Base-by-base conservation (phyloP, 2,888 invertebrate species). In the Rotaria socialis region DNA sequence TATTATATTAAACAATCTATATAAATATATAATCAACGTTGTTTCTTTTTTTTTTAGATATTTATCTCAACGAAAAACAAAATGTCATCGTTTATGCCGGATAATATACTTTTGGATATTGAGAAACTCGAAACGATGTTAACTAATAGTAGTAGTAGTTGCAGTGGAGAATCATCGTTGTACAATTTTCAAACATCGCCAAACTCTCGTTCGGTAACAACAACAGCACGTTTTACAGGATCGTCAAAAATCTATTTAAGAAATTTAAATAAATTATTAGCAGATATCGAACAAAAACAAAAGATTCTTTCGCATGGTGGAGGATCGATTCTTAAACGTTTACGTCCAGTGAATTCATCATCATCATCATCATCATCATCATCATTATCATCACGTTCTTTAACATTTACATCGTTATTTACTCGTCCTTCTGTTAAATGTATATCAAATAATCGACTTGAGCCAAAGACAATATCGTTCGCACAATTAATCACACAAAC, bases 351-450 rank as follows among this genome's bases (percentile, higher is more conserved):
- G n/a, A 47, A 80, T 80, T 47, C 35, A 35, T 14, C 67, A 19
- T 67, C 67, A 11, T 47, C 80, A 47, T 47, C 75, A 43, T 74
- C 74, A 19, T 43, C 75, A 4, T 50, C 50, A n/a, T n/a, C n/a
- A n/a, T n/a, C n/a, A n/a, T n/a, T n/a, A n/a, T n/a, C n/a, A 10
- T 24, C 43, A n/a, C 43, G 47, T 22, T n/a, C 80, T 0, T 47
- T 80, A 47, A 80, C 80, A 80, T 80, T 80, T 47, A 47, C 80
- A 43, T 80, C 80, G 11, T 80, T 80, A 80, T 80, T 80, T 80
- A 1, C 80, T 11, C 43, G 47, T 11, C 80, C 80, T 24, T 80
- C 80, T 41, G n/a, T 80, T 80, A 47, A 80, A 47, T 80, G 80
- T 80, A 47, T n/a, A 47, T 47, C 80, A 24, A 47, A 43, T 24